Base-by-base conservation (phyloP, 2,113 vertebrate genomes). In the Pangasianodon hypophthalmus region DNA sequence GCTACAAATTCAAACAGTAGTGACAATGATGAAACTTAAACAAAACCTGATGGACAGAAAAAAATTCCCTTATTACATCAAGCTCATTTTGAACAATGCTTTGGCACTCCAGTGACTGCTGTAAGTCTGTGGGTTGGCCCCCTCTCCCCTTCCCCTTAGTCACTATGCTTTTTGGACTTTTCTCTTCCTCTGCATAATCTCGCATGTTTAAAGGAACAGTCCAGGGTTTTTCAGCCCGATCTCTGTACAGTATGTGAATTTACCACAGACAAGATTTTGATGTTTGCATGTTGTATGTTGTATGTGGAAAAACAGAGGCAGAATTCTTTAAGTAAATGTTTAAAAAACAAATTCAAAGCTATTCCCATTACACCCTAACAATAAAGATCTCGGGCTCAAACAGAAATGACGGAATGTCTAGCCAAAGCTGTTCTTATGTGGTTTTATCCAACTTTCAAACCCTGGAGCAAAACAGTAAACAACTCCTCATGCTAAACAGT, bases 51-150 rank as follows among this genome's bases (percentile, higher is more conserved):
- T 41, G 16, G 18, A 19, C 69, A 41, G 32, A 41, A 71, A 19
- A 67, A 69, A 16, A 69, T 69, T 32, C n/a, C 13, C 67, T 32
- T 37, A 14, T 69, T 69, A 4, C 29, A 32, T 69, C 67, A 37
- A 37, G 32, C 5, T 69, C 11, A 16, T 73, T 73, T 41, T 41
- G 7, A 73, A 73, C 37, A 41, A 86, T 93, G 81, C 79, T 92
- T 87, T 83, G 91, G 85, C 80, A 89, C 88, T 91, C 89, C 82
- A 77, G 86, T 82, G 85, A 92, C 85, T 92, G 90, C 91, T 91
- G 83, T 75, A 92, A 86, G 87, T 85, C 91, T 92, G 91, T 93
- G 84, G 87, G 91, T 80, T 75, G 52, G 4, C 26, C n/a, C 37
- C 18, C 19, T 44, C 7, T 10, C 19, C 71, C 0, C 18, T 44